A percentile compares a stretch with the other conserved stretches of the same genome.
Conservation (phyloP, 2,888 invertebrate species). For the Arrhopalites spinosus region DNA sequence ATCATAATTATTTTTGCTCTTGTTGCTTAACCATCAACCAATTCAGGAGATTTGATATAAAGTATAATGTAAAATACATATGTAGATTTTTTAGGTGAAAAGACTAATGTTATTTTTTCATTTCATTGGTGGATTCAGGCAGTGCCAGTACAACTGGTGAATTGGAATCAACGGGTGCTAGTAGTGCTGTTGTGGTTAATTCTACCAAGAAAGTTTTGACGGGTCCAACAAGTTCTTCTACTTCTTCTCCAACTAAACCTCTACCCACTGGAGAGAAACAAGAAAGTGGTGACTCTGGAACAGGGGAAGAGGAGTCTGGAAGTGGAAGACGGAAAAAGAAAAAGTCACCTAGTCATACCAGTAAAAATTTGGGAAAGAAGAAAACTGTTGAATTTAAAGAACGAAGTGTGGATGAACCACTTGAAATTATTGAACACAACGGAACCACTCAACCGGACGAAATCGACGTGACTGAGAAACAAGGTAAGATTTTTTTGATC, state of each 20-base stretch:
- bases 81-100: background rate
- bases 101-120: background rate
- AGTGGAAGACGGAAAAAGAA: constrained; percentile 19
- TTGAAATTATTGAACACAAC: too few relatives aligned
- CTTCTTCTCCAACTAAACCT: background rate
- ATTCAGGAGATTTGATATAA: too few relatives aligned
- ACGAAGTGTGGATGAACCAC: constrained; percentile 23
- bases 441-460: too few relatives aligned
- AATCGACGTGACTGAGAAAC: background rate
- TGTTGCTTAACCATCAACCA: background rate
- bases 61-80: background rate
- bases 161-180: constrained; percentile 30
- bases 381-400: constrained; percentile 33
- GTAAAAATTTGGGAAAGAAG: constrained; percentile 22
- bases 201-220: background rate
- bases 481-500: constrained; percentile 10
- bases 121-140: background rate
- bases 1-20: background rate
- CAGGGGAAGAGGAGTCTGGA: background rate
- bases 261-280: background rate
- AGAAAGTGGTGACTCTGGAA: background rate
- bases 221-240: constrained; percentile 20
- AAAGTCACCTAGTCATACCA: constrained; percentile 25
- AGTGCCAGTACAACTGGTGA: constrained; percentile 31
- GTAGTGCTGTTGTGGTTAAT: constrained; percentile 16